These are phyloP conservation scores for Menidia beryllina DNA, from an alignment of 2,113 vertebrate species.

Conservation along the genomic window DNA sequence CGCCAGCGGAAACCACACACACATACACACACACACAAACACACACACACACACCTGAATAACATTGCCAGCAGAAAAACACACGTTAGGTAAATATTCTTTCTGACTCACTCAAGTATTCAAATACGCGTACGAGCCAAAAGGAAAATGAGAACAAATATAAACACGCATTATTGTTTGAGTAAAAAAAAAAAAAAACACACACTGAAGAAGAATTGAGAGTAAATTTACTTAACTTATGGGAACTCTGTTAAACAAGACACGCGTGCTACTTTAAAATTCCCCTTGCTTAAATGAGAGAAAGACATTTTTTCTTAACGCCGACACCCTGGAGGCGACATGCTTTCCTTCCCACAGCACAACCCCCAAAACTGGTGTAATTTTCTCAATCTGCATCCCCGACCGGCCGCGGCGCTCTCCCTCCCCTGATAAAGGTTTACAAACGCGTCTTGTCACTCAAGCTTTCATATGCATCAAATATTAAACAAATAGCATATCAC, in stretches of 20 bases:
- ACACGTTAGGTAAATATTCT: too few relatives aligned
- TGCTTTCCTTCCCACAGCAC: background rate
- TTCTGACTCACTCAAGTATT: background rate
- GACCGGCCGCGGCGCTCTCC: conserved; percentile 32
- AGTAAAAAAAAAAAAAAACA: background rate
- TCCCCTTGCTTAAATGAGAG: background rate
- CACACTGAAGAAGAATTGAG: too few relatives aligned
- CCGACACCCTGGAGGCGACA: background rate
- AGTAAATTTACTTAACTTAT: background rate
- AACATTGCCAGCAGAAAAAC: conserved; percentile 16
- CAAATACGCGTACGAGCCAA: background rate
- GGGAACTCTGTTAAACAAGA: background rate
- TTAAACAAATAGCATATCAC: conserved; percentile 61
- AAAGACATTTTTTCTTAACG: background rate
- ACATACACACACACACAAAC: conserved; percentile 31
- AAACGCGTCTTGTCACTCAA: conserved; percentile 37
- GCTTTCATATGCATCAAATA: conserved; percentile 59
- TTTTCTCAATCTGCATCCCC: conserved; percentile 23
- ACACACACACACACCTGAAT: conserved; percentile 19
- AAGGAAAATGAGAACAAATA: background rate
- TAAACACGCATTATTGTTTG: background rate
- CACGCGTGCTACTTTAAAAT: background rate
- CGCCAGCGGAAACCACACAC: conserved; percentile 43
- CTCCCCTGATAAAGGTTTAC: conserved; percentile 59
- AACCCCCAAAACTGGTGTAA: conserved; percentile 21